Evolutionary conservation across 2,888 invertebrate genomes (phyloP).

Genomic region (Melieria picta): DNA sequence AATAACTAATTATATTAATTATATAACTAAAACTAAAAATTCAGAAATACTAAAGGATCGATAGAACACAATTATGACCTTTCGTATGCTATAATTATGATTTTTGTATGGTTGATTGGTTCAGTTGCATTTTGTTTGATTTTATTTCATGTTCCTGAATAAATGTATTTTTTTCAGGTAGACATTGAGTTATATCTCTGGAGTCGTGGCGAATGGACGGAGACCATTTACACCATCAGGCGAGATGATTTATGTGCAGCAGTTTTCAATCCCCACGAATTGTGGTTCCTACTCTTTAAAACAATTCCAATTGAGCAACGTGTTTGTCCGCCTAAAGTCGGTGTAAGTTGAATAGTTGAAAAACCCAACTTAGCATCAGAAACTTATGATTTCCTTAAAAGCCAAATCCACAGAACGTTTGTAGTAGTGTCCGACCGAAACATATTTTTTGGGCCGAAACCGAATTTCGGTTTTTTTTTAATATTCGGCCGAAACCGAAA

Average conservation of each 20-base stretch:
- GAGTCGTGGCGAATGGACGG: conserved; percentile 40
- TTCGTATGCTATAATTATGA: too few relatives aligned
- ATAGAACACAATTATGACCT: too few relatives aligned
- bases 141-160: background rate
- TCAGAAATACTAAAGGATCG: too few relatives aligned
- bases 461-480: too few relatives aligned
- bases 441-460: too few relatives aligned
- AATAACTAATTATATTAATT: too few relatives aligned
- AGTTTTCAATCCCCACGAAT: conserved; percentile 33
- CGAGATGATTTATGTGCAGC: conserved; percentile 38
- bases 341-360: conserved; percentile 31
- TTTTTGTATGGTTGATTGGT: background rate
- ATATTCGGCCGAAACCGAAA: too few relatives aligned
- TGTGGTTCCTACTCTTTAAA: conserved; percentile 33
- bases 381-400: too few relatives aligned
- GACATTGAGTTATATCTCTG: conserved; percentile 31
- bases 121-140: conserved; percentile 1
- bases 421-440: too few relatives aligned
- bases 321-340: conserved; percentile 39
- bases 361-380: too few relatives aligned
- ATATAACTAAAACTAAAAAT: too few relatives aligned
- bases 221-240: conserved; percentile 33
- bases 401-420: too few relatives aligned
- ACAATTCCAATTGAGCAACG: conserved; percentile 36
- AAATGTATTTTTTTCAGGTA: conserved; percentile 20